Evolutionary conservation across 2,797 vertebrate genomes (phyloP).

Genomic region (Danio kyathit): DNA sequence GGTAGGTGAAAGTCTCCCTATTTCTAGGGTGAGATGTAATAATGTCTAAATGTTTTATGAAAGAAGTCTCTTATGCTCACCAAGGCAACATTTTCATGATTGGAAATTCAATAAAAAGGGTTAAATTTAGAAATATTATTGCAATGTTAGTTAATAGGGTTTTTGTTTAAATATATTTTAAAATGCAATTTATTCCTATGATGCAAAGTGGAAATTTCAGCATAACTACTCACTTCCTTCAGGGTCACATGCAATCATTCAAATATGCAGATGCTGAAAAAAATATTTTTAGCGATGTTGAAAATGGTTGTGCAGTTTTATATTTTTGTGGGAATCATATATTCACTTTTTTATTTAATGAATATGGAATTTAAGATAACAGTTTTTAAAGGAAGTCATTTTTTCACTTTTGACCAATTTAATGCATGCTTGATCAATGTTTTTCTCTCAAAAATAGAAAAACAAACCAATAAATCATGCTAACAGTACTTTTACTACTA

Average conservation of each 20-base stretch:
- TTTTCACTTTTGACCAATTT: too few species aligned
- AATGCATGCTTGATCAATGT: too few species aligned
- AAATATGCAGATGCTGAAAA: neutral
- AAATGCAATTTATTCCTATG: neutral
- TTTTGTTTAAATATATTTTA: neutral
- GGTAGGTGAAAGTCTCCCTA: slow-evolving; percentile 77
- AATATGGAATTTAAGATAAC: too few species aligned
- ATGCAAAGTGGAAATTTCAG: neutral
- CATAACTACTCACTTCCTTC: neutral
- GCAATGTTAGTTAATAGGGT: too few species aligned
- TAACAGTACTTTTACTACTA: too few species aligned
- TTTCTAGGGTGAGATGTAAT: neutral
- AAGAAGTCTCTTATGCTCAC: neutral
- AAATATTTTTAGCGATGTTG: neutral
- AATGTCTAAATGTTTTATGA: neutral
- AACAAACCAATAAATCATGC: too few species aligned
- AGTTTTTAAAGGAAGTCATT: too few species aligned
- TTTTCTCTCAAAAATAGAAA: too few species aligned
- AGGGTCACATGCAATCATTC: neutral
- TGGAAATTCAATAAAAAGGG: neutral
- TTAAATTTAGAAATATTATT: neutral
- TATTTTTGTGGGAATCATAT: too few species aligned
- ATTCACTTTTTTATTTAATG: too few species aligned
- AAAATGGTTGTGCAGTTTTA: neutral
- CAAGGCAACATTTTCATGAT: neutral